Evolutionary conservation across 1,140 invertebrate species (phyloP).

Genomic region (Drosophila auraria): DNA sequence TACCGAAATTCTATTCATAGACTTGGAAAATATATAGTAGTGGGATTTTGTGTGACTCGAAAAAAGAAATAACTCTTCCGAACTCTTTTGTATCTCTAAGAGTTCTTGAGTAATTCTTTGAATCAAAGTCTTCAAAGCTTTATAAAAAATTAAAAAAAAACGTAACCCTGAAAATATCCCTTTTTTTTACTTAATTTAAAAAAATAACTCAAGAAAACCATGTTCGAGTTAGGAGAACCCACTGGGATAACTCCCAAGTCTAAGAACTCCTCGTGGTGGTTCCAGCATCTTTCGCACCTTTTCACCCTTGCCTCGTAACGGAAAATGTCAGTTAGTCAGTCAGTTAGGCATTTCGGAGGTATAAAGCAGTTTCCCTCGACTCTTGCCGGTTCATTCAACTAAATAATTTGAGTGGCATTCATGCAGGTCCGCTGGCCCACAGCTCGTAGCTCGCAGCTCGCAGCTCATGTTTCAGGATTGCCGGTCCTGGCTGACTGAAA

Average conservation of each 20-base stretch:
- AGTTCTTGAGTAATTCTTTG: too few relatives aligned
- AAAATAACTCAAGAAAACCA: not conserved
- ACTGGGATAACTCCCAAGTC: not conserved
- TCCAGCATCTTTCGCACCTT: constrained; percentile 49
- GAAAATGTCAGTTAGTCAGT: constrained; percentile 68
- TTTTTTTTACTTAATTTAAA: not conserved
- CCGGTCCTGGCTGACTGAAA: constrained; percentile 20
- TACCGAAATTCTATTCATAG: constrained; percentile 15
- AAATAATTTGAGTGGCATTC: constrained; percentile 85
- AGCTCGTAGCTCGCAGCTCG: constrained; percentile 32
- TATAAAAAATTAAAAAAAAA: too few relatives aligned
- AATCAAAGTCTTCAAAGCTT: too few relatives aligned
- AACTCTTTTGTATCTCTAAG: not conserved
- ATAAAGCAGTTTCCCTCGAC: constrained; percentile 58
- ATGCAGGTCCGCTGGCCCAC: constrained; percentile 73
- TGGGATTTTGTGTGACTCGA: not conserved
- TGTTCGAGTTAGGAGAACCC: not conserved
- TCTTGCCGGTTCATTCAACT: constrained; percentile 84
- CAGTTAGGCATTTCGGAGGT: constrained; percentile 43
- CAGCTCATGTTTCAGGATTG: constrained; percentile 78
- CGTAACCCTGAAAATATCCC: not conserved
- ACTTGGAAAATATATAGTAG: not conserved
- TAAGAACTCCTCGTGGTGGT: constrained; percentile 7
- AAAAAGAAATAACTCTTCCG: not conserved
- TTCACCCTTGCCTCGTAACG: constrained; percentile 67